Percentiles rank a stretch among this genome's conserved stretches.
These are phyloP conservation scores for Corythoichthys haematopterus DNA, from an alignment of 2,113 vertebrate genomes.

Conservation along the genomic window DNA sequence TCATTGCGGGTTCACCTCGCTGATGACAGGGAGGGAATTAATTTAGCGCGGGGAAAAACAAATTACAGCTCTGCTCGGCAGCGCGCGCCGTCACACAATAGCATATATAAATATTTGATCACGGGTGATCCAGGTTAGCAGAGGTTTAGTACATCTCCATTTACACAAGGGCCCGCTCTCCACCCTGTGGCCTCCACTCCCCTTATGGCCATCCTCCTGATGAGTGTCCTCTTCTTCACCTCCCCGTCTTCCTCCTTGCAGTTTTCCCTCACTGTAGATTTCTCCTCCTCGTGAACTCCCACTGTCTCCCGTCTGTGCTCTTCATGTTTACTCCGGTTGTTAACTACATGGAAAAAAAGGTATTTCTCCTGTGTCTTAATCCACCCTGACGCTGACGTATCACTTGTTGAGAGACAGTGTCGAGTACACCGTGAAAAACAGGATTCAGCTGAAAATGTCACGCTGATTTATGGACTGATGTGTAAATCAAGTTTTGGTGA, in stretches of 20 bases:
- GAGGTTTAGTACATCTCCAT: constrained; percentile 77
- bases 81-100: constrained; percentile 67
- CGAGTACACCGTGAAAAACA: constrained; percentile 58
- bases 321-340: constrained; percentile 23
- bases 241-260: constrained; percentile 43
- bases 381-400: constrained; percentile 47
- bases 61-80: constrained; percentile 66
- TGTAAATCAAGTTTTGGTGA: constrained; percentile 48
- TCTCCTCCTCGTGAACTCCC: constrained; percentile 30
- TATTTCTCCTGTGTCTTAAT: constrained; percentile 46
- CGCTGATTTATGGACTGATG: constrained; percentile 54
- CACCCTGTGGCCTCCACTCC: constrained; percentile 50
- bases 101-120: constrained; percentile 83
- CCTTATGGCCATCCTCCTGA: constrained; percentile 52
- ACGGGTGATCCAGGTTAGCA: constrained; percentile 71
- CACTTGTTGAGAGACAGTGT: constrained; percentile 52
- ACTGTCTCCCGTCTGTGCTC: constrained; percentile 9
- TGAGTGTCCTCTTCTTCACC: constrained; percentile 61
- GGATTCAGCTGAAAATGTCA: constrained; percentile 64
- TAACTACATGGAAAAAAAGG: constrained; percentile 6
- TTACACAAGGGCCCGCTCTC: constrained; percentile 69
- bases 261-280: constrained; percentile 19
- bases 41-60: constrained; percentile 75
- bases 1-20: constrained; percentile 54
- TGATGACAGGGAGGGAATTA: constrained; percentile 74